Evolutionary conservation across 2,113 vertebrate species (phyloP), one percentile per base, ranked within the genome.

Genomic region (Anser brachyrhynchus): DNA sequence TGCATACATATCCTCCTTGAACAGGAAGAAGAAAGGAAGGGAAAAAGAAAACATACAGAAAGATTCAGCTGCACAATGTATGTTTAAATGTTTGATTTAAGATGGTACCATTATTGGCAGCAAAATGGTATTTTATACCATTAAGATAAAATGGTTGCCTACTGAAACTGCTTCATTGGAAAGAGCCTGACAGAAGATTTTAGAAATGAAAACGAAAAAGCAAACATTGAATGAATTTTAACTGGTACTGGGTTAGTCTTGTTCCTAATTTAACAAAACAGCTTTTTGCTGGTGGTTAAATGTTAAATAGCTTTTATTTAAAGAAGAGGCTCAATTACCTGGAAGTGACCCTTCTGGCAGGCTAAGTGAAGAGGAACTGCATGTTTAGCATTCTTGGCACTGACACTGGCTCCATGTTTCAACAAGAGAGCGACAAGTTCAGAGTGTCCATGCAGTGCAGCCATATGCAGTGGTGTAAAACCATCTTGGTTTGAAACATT

Each of bases 311-410:
- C 13, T 23, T 75, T 44, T n/a, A 57, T 16, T 8, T 26, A 29
- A 6, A 6, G 25, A 31, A 52, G 44, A 78, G 58, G 74, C 18
- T n/a, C 25, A 2, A 29, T 72, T 87, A 99, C 99, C 98, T 99
- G 98, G 10, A 98, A 57, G 92, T 99, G 99, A 46, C 98, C 98
- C 94, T 98, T 98, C 96, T 99, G 99, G 97, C 98, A 98, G 96
- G 99, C 99, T 61, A 99, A 97, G 95, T 99, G 99, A 7, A 99
- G 99, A 1, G 99, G 98, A 2, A 98, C 98, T 5, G 98, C 98
- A 3, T 97, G 98, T 81, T 97, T 97, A 11, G 89, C 65, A 20
- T 98, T 98, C 91, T 92, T 98, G 58, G 98, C 98, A 19, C 98
- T 98, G 19, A 97, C 69, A 1, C 81, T 96, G 91, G 99, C 99